Base-by-base conservation (phyloP, 2,888 invertebrate genomes). In the Cylloceria caligata region DNA sequence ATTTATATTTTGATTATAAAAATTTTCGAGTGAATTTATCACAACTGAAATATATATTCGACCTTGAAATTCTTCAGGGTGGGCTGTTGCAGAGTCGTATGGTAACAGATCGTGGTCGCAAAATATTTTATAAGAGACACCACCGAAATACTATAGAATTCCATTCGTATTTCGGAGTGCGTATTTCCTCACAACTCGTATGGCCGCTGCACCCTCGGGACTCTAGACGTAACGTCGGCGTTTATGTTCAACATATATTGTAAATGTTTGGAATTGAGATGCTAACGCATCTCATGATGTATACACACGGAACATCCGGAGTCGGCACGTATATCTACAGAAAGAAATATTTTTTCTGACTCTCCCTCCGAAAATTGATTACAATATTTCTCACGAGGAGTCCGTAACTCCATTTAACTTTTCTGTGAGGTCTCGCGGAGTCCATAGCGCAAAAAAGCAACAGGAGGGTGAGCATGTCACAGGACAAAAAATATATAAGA, bases 91-190 rank as follows among this genome's bases (percentile, higher is more conserved):
- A 13, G 52, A 55, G 27, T 13, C 24, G 52, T 55, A n/a, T 55
- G 4, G 52, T 55, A 52, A 52, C 24, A 52, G 52, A 13, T 27
- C 24, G 47, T 9, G 24, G 24, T 24, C 52, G 52, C 24, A 55
- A 55, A 11, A 13, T 27, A 27, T 24, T 24, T 9, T 55, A 27
- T 13, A 55, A 55, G 52, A n/a, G 52, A 55, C 24, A 52, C 52
- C 24, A 24, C 52, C 24, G 52, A 27, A 27, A 13, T 24, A n/a
- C 52, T 55, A 55, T 55, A n/a, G 55, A 74, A 75, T 80, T 80
- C 65, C 57, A 71, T 80, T 76, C 36, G 57, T 45, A 57, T 34
- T 30, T 27, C 30, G 19, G 24, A 24, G 3, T 16, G 36, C 52
- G 64, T 64, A 62, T 52, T 30, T 16, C 36, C 27, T 52, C 49